Evolutionary conservation across 1,140 invertebrate species (phyloP), one percentile per base, ranked within the genome.

Genomic region (Eueides isabella): DNA sequence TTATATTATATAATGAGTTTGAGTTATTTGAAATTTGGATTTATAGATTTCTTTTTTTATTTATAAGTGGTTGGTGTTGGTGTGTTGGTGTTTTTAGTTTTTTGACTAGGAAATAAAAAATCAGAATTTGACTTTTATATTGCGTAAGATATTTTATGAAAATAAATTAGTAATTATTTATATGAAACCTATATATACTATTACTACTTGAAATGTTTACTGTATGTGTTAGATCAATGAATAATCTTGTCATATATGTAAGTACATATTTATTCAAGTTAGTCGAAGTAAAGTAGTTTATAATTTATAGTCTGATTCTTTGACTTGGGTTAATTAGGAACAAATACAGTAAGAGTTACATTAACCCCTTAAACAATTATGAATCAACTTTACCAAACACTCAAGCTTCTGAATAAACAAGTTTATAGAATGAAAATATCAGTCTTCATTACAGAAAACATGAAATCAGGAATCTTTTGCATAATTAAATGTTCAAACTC

Each of bases 401-500:
- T 55, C 48, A 26, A 23, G 19, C 23, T 55, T 55, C 2, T 4
- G 11, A 55, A 55, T 23, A 55, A 2, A 55, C 7, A 55, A 7
- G 1, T 7, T 23, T 7, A 55, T 23, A 23, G 19, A 55, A 55
- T 55, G 23, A 55, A 55, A 55, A 55, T 23, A 19, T 26, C 44
- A 55, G 44, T 55, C 19, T 55, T 55, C 44, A 26, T 55, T 55
- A 55, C 19, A 55, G 44, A 7, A 55, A 55, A 55, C 44, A 55
- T 23, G 44, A 55, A 55, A 55, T 26, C 44, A 23, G 44, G 12
- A 55, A 55, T 19, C 44, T 55, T 26, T 55, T 55, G 44, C 44
- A 55, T 55, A 55, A 55, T 26, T 26, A 12, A 55, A 55, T 26
- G 23, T 26, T 23, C 2, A 26, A 55, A 26, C 23, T 55, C 48